Conservation (phyloP, 2,888 invertebrate species). For the Pristionchus maxplancki region DNA sequence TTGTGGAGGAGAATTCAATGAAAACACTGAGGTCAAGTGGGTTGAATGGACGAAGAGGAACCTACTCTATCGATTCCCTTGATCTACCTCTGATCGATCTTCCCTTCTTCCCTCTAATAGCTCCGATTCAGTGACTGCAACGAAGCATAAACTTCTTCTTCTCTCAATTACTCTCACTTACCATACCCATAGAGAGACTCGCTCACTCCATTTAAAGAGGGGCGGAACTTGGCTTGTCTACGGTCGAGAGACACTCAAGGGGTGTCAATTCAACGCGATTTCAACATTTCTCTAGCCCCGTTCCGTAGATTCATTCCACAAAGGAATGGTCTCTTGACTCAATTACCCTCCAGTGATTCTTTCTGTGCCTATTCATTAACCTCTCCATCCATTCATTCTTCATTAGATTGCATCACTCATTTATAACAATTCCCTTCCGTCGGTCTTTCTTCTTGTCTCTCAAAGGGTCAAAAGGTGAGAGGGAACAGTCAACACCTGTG, state of each 20-base stretch:
- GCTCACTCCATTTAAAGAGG: conserved; percentile 33
- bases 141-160: conserved; percentile 43
- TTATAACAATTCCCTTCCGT: conserved; percentile 33
- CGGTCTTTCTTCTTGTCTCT: conserved; percentile 25
- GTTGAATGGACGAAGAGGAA: neutral
- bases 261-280: neutral
- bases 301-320: neutral
- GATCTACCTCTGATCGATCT: neutral
- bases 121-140: conserved; percentile 1
- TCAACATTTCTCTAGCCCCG: neutral
- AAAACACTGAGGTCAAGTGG: neutral
- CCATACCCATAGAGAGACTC: conserved; percentile 30
- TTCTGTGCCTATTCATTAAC: conserved; percentile 25
- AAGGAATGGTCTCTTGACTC: neutral
- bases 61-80: neutral
- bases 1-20: neutral
- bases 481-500: conserved; percentile 31
- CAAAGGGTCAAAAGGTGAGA: conserved; percentile 43
- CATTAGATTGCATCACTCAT: conserved; percentile 41
- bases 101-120: conserved; percentile 21
- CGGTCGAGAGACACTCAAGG: neutral
- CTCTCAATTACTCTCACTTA: conserved; percentile 42
- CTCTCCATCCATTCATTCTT: conserved; percentile 14
- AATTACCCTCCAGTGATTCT: conserved; percentile 27
- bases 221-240: conserved; percentile 18